Conservation (phyloP, 1,140 invertebrate species). For the Drosophila saltans region DNA sequence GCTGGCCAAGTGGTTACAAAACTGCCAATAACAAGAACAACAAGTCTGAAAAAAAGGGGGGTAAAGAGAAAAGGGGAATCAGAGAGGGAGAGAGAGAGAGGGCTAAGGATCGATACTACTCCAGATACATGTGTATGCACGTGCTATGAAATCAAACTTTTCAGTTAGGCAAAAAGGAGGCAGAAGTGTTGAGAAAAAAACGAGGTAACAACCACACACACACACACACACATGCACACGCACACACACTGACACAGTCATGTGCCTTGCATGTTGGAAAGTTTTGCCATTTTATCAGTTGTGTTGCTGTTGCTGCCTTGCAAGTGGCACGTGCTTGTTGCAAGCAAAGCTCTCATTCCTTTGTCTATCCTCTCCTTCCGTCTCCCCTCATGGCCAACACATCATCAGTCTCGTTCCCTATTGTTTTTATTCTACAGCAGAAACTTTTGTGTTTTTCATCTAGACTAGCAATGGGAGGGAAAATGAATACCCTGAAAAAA, state of each 20-base stretch:
- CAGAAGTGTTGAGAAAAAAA: constrained; percentile 54
- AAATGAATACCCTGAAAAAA: constrained; percentile 68
- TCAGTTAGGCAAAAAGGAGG: constrained; percentile 14
- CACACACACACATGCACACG: neutral
- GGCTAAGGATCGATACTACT: constrained; percentile 11
- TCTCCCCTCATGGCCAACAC: neutral
- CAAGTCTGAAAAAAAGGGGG: neutral
- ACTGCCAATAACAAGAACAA: constrained; percentile 37
- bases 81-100: neutral
- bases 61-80: neutral
- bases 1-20: constrained; percentile 80
- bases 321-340: constrained; percentile 63
- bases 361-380: neutral
- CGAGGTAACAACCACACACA: neutral
- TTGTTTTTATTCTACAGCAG: constrained; percentile 37
- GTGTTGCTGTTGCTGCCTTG: constrained; percentile 16
- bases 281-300: constrained; percentile 75
- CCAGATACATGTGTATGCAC: constrained; percentile 63
- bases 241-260: no score
- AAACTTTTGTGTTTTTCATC: constrained; percentile 73
- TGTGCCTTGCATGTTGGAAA: constrained; percentile 54
- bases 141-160: constrained; percentile 70
- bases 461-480: constrained; percentile 15
- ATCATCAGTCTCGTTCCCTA: constrained; percentile 32
- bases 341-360: constrained; percentile 18